Conservation (phyloP, 2,113 vertebrate species). For the Corythaeola cristata region DNA sequence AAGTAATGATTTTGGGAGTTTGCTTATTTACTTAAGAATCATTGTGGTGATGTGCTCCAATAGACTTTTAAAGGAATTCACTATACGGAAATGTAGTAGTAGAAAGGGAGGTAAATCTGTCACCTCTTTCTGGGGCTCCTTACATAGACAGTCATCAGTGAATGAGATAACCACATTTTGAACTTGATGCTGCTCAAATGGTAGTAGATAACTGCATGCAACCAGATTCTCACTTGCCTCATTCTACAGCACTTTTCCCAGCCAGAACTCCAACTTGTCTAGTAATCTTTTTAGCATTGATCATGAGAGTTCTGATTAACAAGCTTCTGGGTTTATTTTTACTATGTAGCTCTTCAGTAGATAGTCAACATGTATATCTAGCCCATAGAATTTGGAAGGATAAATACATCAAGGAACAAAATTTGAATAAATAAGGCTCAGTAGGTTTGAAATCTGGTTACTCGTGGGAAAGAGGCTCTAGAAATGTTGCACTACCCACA, state of each 20-base stretch:
- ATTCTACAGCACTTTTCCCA: background rate
- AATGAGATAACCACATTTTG: background rate
- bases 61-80: background rate
- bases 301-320: background rate
- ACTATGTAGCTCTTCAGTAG: background rate
- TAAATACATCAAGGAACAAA: background rate
- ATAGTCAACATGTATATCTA: background rate
- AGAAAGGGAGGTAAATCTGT: background rate
- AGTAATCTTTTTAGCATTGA: background rate
- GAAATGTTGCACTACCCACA: slow-evolving; percentile 35
- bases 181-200: background rate
- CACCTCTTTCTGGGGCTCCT: background rate
- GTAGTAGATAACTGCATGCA: background rate
- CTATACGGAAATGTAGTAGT: background rate
- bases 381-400: background rate
- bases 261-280: background rate
- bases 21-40: background rate
- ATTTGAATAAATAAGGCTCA: background rate
- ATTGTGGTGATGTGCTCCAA: background rate
- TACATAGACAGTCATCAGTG: background rate
- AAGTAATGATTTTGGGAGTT: background rate
- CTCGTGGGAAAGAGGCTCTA: background rate
- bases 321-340: slow-evolving; percentile 1
- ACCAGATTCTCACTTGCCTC: background rate
- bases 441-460: background rate